Conservation (phyloP, 2,888 invertebrate genomes). For the Scaptodrosophila latifasciaeformis region DNA sequence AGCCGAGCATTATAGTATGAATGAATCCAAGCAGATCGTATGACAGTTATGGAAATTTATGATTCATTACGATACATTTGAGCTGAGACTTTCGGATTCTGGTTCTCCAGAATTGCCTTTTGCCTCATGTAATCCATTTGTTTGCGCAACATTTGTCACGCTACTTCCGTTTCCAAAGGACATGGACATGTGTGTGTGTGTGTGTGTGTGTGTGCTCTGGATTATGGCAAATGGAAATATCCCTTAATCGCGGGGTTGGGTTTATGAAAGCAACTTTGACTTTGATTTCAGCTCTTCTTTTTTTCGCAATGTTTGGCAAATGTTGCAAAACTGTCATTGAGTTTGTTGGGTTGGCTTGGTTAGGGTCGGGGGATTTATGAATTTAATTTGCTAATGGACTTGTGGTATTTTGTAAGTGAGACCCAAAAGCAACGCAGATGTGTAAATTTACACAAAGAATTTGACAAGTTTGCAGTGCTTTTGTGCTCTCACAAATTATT, state of each 20-base stretch:
- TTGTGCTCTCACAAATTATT: too few species aligned
- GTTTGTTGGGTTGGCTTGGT: slow-evolving; percentile 15
- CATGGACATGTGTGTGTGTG: too few species aligned
- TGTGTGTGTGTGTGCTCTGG: background rate
- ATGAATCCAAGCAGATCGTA: too few species aligned
- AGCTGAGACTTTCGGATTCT: slow-evolving; percentile 30
- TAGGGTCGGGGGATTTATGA: slow-evolving; percentile 50
- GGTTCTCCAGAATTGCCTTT: background rate
- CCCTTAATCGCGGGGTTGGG: slow-evolving; percentile 32
- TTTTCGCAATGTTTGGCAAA: slow-evolving; percentile 44
- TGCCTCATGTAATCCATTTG: slow-evolving; percentile 56
- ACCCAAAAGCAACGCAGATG: slow-evolving; percentile 51
- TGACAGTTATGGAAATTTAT: slow-evolving; percentile 66
- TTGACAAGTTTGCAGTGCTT: slow-evolving; percentile 39
- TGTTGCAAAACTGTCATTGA: slow-evolving; percentile 47
- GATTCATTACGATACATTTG: slow-evolving; percentile 50
- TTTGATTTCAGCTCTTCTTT: slow-evolving; percentile 43
- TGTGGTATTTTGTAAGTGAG: slow-evolving; percentile 32
- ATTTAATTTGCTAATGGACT: slow-evolving; percentile 69
- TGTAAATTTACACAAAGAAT: slow-evolving; percentile 44
- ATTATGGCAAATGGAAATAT: slow-evolving; percentile 2
- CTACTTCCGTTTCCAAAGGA: slow-evolving; percentile 30
- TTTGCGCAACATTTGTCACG: slow-evolving; percentile 67
- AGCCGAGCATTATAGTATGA: too few species aligned
- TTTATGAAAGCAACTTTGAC: slow-evolving; percentile 45